Base-by-base conservation (phyloP, 2,797 vertebrate species). In the Macropodus opercularis region DNA sequence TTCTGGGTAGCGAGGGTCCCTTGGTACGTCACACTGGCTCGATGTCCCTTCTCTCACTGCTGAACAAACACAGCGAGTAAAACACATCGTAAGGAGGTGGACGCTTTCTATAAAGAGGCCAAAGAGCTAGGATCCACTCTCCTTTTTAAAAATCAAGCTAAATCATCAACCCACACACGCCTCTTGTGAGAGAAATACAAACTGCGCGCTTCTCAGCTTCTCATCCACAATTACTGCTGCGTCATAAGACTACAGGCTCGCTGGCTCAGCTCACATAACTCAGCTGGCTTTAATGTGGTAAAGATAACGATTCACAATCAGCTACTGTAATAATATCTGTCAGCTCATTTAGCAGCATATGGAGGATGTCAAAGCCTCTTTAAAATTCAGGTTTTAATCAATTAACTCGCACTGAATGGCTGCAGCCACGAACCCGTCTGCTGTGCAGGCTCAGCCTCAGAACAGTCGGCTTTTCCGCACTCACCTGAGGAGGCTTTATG, bases 1-100 rank as follows among this genome's bases (percentile, higher is more conserved):
- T 84, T 98, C 96, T 15, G 96, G 95, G 72, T 91, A 99, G 58
- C 87, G 93, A 26, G 95, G 94, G 72, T 99, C 95, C 79, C 93
- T 94, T 70, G 96, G 97, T 9, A 97, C 91, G 58, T 98, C 96
- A 24, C 97, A 99, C 77, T 96, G 95, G 77, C 95, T 94, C 34
- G 88, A 89, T 6, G 92, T 92, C 60, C 94, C 91, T 43, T 98
- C 95, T 70, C 89, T 84, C 57, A 79, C 87, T 87, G 81, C 77
- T 88, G 64, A 57, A 54, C 60, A 71, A 17, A 64, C 36, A 81
- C 12, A 80, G 8, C 7, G 6, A 62, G 18, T 11, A 0, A 19
- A 32, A 44, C 31, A 31, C 43, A 21, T 19, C 4, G 29, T 15
- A 38, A 27, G 50, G n/a, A 7, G n/a, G 9, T 35, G 19, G 18